Evolutionary conservation across 23 tunicate species (phyloP).

Genomic region (Halocynthia aurantium): DNA sequence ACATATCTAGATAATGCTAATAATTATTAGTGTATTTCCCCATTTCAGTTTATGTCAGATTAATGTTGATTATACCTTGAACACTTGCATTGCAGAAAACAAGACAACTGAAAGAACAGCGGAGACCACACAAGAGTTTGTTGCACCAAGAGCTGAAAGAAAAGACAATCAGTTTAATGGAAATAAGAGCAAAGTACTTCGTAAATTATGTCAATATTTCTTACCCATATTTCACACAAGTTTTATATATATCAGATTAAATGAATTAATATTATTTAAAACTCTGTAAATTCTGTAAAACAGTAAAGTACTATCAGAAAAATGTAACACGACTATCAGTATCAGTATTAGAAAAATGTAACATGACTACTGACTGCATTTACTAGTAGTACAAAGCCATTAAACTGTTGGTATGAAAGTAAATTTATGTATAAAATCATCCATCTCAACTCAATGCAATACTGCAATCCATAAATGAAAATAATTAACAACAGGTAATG

Average conservation of each 20-base stretch:
- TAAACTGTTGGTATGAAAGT: too few species aligned
- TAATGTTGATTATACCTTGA: slow-evolving; percentile 2
- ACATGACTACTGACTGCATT: too few species aligned
- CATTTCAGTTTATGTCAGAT: too few species aligned
- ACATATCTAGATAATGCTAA: too few species aligned
- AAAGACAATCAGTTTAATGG: not conserved
- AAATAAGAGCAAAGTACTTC: not conserved
- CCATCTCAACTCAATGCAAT: too few species aligned
- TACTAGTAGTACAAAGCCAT: too few species aligned
- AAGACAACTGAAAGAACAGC: slow-evolving; percentile 50
- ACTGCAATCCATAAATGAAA: too few species aligned
- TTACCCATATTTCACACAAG: not conserved
- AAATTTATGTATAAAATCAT: too few species aligned
- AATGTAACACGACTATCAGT: not conserved
- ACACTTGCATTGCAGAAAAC: slow-evolving; percentile 80
- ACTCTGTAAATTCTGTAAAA: not conserved
- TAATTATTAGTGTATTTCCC: too few species aligned
- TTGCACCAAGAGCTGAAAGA: slow-evolving; percentile 32
- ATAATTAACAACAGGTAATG: too few species aligned
- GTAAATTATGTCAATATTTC: not conserved
- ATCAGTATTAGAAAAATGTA: not conserved
- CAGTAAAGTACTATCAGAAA: not conserved
- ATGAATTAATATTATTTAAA: not conserved
- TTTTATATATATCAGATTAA: not conserved
- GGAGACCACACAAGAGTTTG: slow-evolving; percentile 51